phyloP scores from a whole-genome alignment of 2,113 vertebrate genomes.

The Orientallactaga bullata region DNA sequence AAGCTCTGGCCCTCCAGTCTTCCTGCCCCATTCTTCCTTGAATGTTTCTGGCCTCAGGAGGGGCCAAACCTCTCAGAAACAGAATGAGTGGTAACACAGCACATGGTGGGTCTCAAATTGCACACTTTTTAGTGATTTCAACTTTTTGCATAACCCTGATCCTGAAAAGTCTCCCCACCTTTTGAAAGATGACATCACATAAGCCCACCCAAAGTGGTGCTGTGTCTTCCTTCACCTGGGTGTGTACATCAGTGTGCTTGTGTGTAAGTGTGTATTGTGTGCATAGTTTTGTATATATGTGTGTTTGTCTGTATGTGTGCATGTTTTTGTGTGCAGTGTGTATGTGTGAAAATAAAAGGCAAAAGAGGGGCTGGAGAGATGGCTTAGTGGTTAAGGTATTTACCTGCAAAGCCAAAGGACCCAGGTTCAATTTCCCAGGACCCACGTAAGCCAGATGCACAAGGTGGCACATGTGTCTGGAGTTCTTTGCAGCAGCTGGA shows the following conservation, averaged over 20 bases:
- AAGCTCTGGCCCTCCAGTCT: background rate
- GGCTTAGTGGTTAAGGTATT: too few species aligned
- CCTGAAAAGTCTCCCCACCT: background rate
- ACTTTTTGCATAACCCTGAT: background rate
- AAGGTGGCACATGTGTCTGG: too few species aligned
- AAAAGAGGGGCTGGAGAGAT: too few species aligned
- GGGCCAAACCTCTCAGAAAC: background rate
- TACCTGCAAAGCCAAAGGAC: too few species aligned
- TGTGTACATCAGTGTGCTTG: background rate
- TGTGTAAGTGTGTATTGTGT: background rate
- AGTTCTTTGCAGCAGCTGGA: too few species aligned
- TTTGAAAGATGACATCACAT: background rate
- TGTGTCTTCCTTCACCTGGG: too few species aligned
- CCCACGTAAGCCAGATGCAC: too few species aligned
- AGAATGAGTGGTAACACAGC: background rate
- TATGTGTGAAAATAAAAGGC: slow-evolving; percentile 19
- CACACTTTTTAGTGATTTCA: background rate
- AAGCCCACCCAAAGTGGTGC: background rate
- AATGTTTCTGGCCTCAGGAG: background rate
- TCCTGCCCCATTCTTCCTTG: background rate
- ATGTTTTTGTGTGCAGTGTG: too few species aligned
- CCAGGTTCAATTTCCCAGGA: too few species aligned
- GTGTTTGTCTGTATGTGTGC: background rate
- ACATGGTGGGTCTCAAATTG: background rate
- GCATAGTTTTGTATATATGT: background rate